Evolutionary conservation across 2,113 vertebrate genomes (phyloP).

Genomic region (Chionomys nivalis): DNA sequence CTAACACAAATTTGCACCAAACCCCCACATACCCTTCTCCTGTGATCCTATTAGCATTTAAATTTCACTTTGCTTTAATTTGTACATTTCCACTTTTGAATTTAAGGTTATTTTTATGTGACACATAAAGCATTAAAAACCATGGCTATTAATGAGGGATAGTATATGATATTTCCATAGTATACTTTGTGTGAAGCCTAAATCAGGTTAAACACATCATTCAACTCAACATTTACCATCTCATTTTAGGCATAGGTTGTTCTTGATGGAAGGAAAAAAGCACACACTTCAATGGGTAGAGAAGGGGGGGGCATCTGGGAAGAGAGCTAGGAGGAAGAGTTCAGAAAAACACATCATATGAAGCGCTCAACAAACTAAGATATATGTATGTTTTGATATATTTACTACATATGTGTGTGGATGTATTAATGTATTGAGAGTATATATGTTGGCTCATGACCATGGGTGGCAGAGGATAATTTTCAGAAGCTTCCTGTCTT

Average conservation of each 20-base stretch:
- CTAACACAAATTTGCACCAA: background rate
- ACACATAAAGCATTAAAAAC: background rate
- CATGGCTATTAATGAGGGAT: background rate
- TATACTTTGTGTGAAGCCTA: background rate
- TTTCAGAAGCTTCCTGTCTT: background rate
- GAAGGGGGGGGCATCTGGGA: background rate
- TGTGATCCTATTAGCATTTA: background rate
- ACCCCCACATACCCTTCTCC: fast-evolving
- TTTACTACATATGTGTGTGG: background rate
- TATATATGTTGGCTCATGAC: background rate
- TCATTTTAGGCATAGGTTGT: background rate
- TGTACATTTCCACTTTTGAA: background rate
- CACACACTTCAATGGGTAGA: background rate
- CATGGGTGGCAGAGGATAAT: background rate
- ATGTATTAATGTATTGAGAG: background rate
- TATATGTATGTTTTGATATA: background rate
- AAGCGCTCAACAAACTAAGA: background rate
- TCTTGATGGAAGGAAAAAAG: background rate
- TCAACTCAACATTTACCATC: background rate
- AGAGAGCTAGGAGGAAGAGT: background rate
- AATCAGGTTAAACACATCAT: background rate
- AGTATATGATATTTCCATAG: background rate
- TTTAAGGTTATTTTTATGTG: background rate
- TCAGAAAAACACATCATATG: background rate
- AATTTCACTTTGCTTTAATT: background rate